These are phyloP conservation scores for Fragum fragum DNA, from an alignment of 2,888 invertebrate genomes.

Conservation along the genomic window DNA sequence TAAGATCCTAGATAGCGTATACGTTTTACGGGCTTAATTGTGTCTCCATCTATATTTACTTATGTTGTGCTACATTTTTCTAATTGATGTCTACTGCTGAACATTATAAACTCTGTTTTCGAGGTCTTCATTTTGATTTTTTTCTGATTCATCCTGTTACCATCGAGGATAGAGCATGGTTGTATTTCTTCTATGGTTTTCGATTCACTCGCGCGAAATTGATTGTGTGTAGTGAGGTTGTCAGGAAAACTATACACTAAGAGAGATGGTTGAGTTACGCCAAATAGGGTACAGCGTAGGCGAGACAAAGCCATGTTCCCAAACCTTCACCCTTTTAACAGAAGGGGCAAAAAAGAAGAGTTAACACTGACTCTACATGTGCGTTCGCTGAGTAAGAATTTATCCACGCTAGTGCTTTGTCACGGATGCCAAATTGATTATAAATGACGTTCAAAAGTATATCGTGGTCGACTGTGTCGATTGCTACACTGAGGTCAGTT, in stretches of 20 bases:
- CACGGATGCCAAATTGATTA: neutral
- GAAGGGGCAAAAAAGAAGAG: neutral
- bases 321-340: neutral
- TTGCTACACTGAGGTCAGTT: neutral
- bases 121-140: slow-evolving; percentile 15
- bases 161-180: neutral
- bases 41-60: neutral
- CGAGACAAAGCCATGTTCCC: slow-evolving; percentile 9
- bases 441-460: neutral
- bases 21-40: neutral
- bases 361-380: neutral
- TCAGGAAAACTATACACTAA: neutral
- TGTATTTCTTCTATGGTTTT: neutral
- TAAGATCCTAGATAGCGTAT: slow-evolving; percentile 14
- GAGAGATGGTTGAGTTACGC: neutral
- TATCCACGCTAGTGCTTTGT: neutral
- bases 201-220: neutral
- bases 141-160: slow-evolving; percentile 6
- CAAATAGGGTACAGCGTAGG: slow-evolving; percentile 7
- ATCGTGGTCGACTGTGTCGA: slow-evolving; percentile 15
- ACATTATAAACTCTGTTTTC: slow-evolving; percentile 18
- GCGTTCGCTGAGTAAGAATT: neutral
- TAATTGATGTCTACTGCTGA: neutral
- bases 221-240: neutral
- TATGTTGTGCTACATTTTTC: slow-evolving; percentile 13